phyloP scores from a whole-genome alignment of 2,888 invertebrate species.

The Cerceris ruficornis region DNA sequence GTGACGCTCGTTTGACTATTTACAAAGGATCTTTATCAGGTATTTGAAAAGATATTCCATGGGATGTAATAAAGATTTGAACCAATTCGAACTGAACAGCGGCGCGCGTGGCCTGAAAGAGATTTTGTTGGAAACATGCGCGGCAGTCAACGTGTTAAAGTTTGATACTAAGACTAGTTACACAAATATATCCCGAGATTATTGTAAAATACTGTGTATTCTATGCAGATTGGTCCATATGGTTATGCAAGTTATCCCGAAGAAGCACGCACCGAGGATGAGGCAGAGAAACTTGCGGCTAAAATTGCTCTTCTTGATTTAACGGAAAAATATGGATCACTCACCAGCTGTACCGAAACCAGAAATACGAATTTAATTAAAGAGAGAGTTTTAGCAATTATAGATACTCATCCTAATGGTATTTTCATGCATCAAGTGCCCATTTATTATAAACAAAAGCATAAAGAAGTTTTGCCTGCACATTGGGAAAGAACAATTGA shows the following conservation, averaged over 20 bases:
- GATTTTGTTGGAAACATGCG: too few species aligned
- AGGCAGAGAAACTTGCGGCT: slow-evolving; percentile 81
- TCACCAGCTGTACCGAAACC: slow-evolving; percentile 59
- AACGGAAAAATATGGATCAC: slow-evolving; percentile 73
- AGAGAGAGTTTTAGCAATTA: slow-evolving; percentile 80
- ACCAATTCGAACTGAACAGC: too few species aligned
- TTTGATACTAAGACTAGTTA: neutral
- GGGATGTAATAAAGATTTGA: too few species aligned
- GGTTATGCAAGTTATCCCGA: slow-evolving; percentile 80
- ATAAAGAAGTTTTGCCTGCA: slow-evolving; percentile 86
- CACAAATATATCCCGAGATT: too few species aligned
- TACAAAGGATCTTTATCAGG: too few species aligned
- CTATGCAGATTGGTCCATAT: slow-evolving; percentile 43
- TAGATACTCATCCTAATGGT: slow-evolving; percentile 81
- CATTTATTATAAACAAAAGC: slow-evolving; percentile 84
- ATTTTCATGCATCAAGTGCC: slow-evolving; percentile 83
- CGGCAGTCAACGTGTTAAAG: too few species aligned
- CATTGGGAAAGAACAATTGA: slow-evolving; percentile 87
- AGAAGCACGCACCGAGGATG: slow-evolving; percentile 77
- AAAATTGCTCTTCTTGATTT: slow-evolving; percentile 79
- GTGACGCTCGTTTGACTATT: too few species aligned
- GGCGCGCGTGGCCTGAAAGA: too few species aligned
- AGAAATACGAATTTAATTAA: slow-evolving; percentile 69
- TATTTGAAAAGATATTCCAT: too few species aligned
- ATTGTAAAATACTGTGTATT: neutral